Base-by-base conservation (phyloP, 37 sponge, comb jelly and placozoan species). In the Chondrilla cf. caribensis region DNA sequence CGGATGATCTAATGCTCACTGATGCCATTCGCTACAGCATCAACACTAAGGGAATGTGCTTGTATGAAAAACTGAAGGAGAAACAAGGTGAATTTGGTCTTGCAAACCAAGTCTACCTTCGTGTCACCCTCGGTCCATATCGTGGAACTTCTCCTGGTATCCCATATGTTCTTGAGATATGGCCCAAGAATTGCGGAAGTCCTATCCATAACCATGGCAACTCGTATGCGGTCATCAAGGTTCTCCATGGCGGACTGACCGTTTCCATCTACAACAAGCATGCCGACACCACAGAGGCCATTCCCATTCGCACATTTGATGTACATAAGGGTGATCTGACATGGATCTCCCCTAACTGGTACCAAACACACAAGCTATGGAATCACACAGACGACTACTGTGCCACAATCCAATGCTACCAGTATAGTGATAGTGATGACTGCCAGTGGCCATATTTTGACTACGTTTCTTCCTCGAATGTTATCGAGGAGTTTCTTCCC, bases 341-440 rank as follows among this genome's bases (percentile, higher is more conserved):
- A 2, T 90, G 90, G 90, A 83, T 90, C 41, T 84, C 84, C 2
- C 90, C 90, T 3, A 86, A 90, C 43, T 90, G 90, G 90, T 90
- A 70, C 84, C 90, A 90, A 68, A 90, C 90, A 0, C 90, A 90
- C 84, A 60, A 86, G 58, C 87, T 90, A 26, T 58, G 41, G 60
- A 90, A 90, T 47, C 17, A 78, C 31, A 86, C 90, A 1, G 38
- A 60, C 21, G 85, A 89, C 82, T 89, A 73, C 71, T 89, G 90
- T 54, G 86, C 83, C 68, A 89, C 90, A 32, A 51, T 89, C 7
- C 90, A 89, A 79, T 89, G 90, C 86, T 89, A 89, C 38, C 68
- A 82, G 57, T 89, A 82, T 54, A 82, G 90, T 0, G 44, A 2
- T 21, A 40, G 82, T 18, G 86, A 89, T 70, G 1, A 28, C 17